Evolutionary conservation across 2,113 vertebrate genomes (phyloP).

Genomic region (Tragelaphus imberbis): DNA sequence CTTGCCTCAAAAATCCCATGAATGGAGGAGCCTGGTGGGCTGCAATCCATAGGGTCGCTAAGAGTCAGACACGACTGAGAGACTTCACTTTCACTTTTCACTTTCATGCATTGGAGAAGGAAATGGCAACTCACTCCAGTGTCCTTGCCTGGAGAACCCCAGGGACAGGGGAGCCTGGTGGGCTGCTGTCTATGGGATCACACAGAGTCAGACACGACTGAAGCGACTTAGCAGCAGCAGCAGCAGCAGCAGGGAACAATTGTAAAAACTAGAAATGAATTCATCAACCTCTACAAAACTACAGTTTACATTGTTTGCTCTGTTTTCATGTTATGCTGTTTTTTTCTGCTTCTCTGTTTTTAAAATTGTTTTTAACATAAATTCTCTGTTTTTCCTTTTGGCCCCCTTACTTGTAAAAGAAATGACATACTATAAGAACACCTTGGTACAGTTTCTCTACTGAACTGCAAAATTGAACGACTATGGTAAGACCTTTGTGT

Average conservation of each 20-base stretch:
- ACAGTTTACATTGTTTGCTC: background rate
- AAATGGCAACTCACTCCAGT: too few species aligned
- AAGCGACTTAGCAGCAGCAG: too few species aligned
- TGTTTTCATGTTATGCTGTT: background rate
- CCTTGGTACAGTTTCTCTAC: background rate
- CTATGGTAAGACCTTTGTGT: background rate
- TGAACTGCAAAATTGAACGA: background rate
- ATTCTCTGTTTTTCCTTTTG: background rate
- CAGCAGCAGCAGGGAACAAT: background rate
- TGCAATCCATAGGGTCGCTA: rapidly evolving
- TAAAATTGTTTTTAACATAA: background rate
- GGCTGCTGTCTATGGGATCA: rapidly evolving
- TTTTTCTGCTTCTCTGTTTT: background rate
- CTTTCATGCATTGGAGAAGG: too few species aligned
- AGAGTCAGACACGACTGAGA: too few species aligned
- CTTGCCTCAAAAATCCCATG: too few species aligned
- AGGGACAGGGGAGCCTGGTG: too few species aligned
- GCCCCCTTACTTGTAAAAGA: background rate
- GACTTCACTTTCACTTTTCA: too few species aligned
- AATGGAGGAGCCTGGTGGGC: too few species aligned
- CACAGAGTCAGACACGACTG: too few species aligned
- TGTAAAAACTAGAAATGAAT: background rate
- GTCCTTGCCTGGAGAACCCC: too few species aligned
- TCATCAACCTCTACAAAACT: background rate
- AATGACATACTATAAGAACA: background rate